Evolutionary conservation across 92 coral and sea anemone genomes (phyloP).

Genomic region (Phenganax subtilis): DNA sequence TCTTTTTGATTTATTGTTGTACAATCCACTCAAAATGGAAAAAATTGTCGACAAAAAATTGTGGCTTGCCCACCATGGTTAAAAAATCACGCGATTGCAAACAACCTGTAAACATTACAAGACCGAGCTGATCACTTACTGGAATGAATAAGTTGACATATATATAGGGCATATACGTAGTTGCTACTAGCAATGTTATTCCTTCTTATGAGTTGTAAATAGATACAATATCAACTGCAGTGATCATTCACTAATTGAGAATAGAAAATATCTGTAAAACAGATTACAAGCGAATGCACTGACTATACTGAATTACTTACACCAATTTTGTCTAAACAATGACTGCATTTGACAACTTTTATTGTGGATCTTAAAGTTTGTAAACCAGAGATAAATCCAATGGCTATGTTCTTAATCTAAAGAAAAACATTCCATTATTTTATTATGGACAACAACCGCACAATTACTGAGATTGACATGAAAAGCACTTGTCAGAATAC

Average conservation of each 20-base stretch:
- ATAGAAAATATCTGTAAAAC: not conserved
- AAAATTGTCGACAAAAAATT: too few species aligned
- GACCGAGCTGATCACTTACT: not conserved
- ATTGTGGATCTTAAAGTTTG: conserved; percentile 77
- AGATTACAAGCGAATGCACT: not conserved
- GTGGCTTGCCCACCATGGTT: too few species aligned
- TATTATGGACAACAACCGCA: too few species aligned
- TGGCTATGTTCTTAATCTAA: conserved; percentile 83
- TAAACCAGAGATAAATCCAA: conserved; percentile 76
- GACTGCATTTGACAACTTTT: conserved; percentile 57
- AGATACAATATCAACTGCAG: not conserved
- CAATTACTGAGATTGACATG: not conserved
- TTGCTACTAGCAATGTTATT: not conserved
- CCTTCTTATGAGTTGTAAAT: not conserved
- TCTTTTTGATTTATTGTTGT: too few species aligned
- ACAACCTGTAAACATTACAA: too few species aligned
- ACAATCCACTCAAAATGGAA: too few species aligned
- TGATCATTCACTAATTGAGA: not conserved
- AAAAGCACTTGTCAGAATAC: not conserved
- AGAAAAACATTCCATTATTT: not conserved
- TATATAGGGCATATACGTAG: not conserved
- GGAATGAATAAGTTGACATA: not conserved
- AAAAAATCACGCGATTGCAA: too few species aligned
- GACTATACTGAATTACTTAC: conserved; percentile 54
- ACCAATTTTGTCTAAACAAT: conserved; percentile 64